A percentile compares a stretch with the other conserved stretches of the same genome.
Conservation (phyloP, 2,113 vertebrate genomes). For the Takifugu flavidus region DNA sequence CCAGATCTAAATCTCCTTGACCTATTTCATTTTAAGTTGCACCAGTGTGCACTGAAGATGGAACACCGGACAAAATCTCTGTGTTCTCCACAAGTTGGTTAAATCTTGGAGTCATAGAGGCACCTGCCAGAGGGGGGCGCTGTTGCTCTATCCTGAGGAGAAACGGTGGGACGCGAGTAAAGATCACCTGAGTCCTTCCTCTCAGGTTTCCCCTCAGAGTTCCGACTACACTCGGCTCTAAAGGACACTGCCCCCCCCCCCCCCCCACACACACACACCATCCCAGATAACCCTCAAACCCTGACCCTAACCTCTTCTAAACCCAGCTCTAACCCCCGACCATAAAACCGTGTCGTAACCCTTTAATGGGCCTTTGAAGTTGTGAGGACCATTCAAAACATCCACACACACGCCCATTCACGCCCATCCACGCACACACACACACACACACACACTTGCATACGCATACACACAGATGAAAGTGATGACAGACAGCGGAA, state of each 20-base stretch:
- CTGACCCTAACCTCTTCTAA: no score
- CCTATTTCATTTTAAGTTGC: slow-evolving; percentile 56
- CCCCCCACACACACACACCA: no score
- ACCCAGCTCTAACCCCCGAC: no score
- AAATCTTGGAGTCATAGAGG: background rate
- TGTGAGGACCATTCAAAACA: no score
- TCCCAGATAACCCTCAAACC: no score
- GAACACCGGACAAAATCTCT: background rate
- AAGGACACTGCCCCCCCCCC: no score
- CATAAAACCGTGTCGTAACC: no score
- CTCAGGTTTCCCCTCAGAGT: slow-evolving; percentile 25
- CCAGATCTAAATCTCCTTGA: slow-evolving; percentile 69
- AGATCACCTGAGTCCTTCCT: background rate
- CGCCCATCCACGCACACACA: slow-evolving; percentile 15
- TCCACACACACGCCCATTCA: no score
- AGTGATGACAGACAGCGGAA: slow-evolving; percentile 46
- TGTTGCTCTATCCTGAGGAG: slow-evolving; percentile 55
- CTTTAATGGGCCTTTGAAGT: no score
- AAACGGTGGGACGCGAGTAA: background rate
- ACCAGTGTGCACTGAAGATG: slow-evolving; percentile 22
- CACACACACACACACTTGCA: slow-evolving; percentile 46
- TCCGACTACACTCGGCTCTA: slow-evolving; percentile 34
- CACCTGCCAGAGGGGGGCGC: slow-evolving; percentile 65
- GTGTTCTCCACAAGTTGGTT: background rate
- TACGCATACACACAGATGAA: slow-evolving; percentile 30